A percentile compares a stretch with the other conserved stretches of the same genome.
These are phyloP conservation scores for Chrosomus eos DNA, from an alignment of 2,797 vertebrate genomes.

Conservation along the genomic window DNA sequence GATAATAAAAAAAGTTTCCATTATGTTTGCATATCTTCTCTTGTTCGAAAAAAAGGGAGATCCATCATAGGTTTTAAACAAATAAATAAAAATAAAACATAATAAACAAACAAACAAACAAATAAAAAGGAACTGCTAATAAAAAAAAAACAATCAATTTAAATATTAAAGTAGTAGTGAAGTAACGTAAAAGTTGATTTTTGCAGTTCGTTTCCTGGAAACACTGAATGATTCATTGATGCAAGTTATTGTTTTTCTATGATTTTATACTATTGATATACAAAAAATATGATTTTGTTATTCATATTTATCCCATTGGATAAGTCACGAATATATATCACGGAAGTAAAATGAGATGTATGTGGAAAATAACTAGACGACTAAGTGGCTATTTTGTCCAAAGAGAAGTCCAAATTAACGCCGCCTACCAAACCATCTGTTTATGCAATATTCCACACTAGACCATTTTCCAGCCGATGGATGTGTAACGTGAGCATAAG, in stretches of 20 bases:
- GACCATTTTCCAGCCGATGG: neutral
- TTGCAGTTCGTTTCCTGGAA: neutral
- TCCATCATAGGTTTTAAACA: neutral
- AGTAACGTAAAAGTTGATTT: neutral
- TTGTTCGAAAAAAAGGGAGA: neutral
- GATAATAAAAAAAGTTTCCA: neutral
- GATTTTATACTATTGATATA: neutral
- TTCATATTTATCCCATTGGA: neutral
- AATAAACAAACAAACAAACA: neutral
- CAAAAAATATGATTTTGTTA: neutral
- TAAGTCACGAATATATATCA: neutral
- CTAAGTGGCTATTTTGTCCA: neutral
- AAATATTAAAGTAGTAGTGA: neutral
- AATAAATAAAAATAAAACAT: neutral
- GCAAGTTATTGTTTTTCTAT: neutral
- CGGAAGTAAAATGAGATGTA: neutral
- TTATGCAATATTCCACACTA: neutral
- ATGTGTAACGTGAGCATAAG: neutral
- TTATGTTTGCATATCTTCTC: neutral
- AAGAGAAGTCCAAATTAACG: neutral
- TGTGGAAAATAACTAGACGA: neutral
- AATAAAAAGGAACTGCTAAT: neutral
- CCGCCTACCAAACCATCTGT: neutral
- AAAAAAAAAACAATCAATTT: neutral
- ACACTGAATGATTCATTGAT: neutral